Conservation (phyloP, 2,888 invertebrate species). For the Folsomia candida region DNA sequence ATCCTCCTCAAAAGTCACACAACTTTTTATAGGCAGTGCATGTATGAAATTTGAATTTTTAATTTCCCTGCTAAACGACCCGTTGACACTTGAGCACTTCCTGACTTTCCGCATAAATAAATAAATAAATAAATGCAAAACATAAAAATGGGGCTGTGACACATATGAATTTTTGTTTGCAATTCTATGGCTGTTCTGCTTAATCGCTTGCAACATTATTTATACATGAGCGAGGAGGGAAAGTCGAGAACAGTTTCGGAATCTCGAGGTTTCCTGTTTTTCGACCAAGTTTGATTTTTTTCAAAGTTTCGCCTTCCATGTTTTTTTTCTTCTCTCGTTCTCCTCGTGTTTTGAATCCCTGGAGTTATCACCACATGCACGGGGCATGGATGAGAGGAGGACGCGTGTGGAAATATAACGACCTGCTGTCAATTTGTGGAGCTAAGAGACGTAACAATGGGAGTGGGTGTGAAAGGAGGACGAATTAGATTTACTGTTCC, state of each 20-base stretch:
- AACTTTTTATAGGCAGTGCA: neutral
- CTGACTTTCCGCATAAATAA: neutral
- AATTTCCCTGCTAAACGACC: constrained; percentile 1
- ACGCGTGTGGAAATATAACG: neutral
- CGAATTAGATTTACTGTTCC: constrained; percentile 14
- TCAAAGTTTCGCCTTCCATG: no score
- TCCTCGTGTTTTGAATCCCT: no score
- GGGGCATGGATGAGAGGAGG: neutral
- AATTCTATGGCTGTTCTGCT: neutral
- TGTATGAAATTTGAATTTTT: neutral
- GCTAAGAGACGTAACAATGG: neutral
- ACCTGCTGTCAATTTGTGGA: neutral
- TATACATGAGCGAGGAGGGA: neutral
- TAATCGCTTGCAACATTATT: neutral
- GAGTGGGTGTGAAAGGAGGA: neutral
- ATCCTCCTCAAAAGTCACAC: neutral
- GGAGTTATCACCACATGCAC: no score
- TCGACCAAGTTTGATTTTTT: no score
- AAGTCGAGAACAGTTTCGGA: no score
- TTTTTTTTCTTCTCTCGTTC: no score
- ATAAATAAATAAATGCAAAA: neutral
- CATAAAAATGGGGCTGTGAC: no score
- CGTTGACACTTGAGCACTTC: neutral
- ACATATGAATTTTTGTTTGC: no score
- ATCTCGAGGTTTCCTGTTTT: neutral